Evolutionary conservation across 35 echinoderm and acorn worm species (phyloP).

Genomic region (Nesometra sesokonis): DNA sequence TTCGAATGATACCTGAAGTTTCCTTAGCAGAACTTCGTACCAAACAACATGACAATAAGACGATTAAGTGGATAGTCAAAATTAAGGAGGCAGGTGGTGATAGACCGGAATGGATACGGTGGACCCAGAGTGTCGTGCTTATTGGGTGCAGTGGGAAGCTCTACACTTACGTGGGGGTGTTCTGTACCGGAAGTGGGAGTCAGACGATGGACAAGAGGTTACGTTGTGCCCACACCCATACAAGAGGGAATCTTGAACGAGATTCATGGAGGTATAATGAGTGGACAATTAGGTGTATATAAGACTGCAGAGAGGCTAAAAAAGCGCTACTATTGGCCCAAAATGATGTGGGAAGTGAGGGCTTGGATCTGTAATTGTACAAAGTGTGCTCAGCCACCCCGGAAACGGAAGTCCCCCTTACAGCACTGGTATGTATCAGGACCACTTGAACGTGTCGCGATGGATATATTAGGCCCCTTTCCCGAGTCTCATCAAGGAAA

Average conservation of each 20-base stretch:
- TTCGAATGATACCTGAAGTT: too few relatives aligned
- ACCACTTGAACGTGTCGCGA: constrained; percentile 63
- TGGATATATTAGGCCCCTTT: constrained; percentile 57
- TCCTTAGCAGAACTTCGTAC: too few relatives aligned
- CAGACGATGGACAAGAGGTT: background rate
- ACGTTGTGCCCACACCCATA: background rate
- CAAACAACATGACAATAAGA: too few relatives aligned
- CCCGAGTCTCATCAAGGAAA: constrained; percentile 44
- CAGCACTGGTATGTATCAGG: background rate
- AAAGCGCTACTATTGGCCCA: background rate
- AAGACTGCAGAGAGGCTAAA: background rate
- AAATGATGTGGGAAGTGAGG: background rate
- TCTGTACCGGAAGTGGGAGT: constrained; percentile 1
- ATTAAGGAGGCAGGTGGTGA: too few relatives aligned
- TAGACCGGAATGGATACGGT: too few relatives aligned
- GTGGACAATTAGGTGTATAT: background rate
- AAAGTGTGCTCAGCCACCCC: background rate
- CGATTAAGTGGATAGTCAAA: too few relatives aligned
- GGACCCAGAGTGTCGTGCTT: background rate
- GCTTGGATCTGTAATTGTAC: background rate
- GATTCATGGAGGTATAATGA: background rate
- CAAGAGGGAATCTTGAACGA: background rate
- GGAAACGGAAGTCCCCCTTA: background rate
- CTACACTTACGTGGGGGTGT: background rate
- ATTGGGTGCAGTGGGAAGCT: background rate